Conservation (phyloP, 2,888 invertebrate genomes). For the Chloromyia formosa region DNA sequence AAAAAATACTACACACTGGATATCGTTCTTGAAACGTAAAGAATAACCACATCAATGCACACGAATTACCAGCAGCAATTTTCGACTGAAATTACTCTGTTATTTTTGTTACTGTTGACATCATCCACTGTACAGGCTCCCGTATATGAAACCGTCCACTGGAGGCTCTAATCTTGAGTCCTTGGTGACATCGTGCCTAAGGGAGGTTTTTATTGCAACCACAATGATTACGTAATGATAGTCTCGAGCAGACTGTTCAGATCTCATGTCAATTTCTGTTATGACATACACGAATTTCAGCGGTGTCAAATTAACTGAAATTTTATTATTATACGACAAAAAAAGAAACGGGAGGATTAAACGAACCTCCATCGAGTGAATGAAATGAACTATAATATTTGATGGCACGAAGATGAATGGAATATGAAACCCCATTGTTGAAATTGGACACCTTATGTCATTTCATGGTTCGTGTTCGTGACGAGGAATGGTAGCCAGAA, state of each 20-base stretch:
- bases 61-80: no score
- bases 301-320: constrained; percentile 41
- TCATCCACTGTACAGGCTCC: no score
- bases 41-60: no score
- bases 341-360: background rate
- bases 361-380: no score
- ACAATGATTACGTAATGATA: constrained; percentile 40
- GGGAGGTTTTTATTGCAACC: constrained; percentile 37
- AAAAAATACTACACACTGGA: background rate
- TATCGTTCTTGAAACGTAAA: no score
- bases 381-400: no score
- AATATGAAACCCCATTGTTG: constrained; percentile 29
- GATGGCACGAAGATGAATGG: background rate
- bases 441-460: constrained; percentile 22
- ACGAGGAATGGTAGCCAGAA: background rate
- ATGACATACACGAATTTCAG: constrained; percentile 38
- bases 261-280: constrained; percentile 39
- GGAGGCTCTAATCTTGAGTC: background rate
- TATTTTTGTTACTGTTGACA: no score
- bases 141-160: no score
- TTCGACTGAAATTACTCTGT: no score
- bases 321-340: constrained; percentile 15
- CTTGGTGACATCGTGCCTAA: constrained; percentile 38
- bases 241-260: constrained; percentile 2
- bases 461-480: background rate